Evolutionary conservation across 2,797 vertebrate species (phyloP).

Genomic region (Odontamblyopus lacepedii): DNA sequence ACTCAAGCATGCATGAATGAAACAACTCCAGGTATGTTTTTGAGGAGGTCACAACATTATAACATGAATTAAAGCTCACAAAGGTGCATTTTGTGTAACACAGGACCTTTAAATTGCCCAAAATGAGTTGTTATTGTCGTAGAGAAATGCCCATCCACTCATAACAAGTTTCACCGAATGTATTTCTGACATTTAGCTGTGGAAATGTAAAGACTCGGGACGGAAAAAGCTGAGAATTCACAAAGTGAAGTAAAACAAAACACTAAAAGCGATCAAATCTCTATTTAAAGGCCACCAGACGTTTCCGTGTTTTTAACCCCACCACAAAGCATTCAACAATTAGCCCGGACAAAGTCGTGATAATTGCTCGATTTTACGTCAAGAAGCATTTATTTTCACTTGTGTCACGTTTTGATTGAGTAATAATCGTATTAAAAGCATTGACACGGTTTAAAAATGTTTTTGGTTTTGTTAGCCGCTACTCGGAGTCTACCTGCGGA

Average conservation of each 20-base stretch:
- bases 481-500: constrained; percentile 53
- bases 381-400: not conserved
- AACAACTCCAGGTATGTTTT: too few species aligned
- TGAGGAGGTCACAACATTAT: too few species aligned
- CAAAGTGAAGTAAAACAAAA: not conserved
- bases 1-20: too few species aligned
- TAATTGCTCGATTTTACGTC: not conserved
- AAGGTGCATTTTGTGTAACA: too few species aligned
- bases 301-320: constrained; percentile 6
- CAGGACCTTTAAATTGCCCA: not conserved
- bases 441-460: not conserved
- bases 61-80: too few species aligned
- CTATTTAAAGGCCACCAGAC: not conserved
- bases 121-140: not conserved
- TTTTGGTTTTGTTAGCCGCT: constrained; percentile 35
- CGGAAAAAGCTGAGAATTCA: too few species aligned
- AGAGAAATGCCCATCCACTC: not conserved
- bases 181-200: not conserved
- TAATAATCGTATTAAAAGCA: not conserved
- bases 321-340: not conserved
- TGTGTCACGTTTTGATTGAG: not conserved
- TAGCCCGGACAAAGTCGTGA: not conserved
- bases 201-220: not conserved
- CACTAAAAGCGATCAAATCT: too few species aligned
- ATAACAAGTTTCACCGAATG: not conserved